Percentiles rank a stretch among this genome's conserved stretches.
Conservation (phyloP, 2,888 invertebrate genomes). For the Adelphocoris suturalis region DNA sequence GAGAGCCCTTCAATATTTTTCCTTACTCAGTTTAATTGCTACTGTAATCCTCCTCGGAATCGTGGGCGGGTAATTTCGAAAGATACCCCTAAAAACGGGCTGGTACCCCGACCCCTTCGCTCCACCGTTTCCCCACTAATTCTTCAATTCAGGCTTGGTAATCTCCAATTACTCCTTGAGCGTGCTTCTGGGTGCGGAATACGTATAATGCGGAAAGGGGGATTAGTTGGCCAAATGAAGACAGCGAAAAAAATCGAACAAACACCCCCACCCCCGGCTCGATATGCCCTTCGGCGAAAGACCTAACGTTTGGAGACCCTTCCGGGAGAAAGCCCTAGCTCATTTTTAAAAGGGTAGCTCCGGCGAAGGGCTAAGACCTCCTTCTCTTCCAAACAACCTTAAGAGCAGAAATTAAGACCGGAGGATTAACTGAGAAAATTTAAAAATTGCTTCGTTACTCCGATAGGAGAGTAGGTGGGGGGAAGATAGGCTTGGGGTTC, state of each 20-base stretch:
- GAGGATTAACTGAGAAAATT: constrained; percentile 76
- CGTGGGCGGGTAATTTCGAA: constrained; percentile 71
- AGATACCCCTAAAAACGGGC: constrained; percentile 43
- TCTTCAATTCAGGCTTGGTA: constrained; percentile 74
- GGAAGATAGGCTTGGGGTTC: constrained; percentile 44
- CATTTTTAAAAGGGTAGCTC: constrained; percentile 73
- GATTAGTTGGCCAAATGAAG: constrained; percentile 74
- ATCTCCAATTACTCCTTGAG: constrained; percentile 74
- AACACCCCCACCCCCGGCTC: constrained; percentile 53
- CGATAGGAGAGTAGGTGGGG: neutral
- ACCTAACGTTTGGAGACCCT: neutral
- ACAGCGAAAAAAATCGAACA: constrained; percentile 72
- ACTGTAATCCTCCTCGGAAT: constrained; percentile 27
- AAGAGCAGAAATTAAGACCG: constrained; percentile 76
- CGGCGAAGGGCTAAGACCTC: constrained; percentile 61
- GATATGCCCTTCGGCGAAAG: constrained; percentile 41
- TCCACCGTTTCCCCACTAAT: constrained; percentile 66
- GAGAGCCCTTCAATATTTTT: neutral
- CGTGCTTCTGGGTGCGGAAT: constrained; percentile 37
- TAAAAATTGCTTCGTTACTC: constrained; percentile 76
- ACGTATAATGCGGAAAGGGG: constrained; percentile 71
- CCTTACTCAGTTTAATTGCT: constrained; percentile 25
- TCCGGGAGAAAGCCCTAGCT: constrained; percentile 69
- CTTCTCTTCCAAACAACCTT: constrained; percentile 63
- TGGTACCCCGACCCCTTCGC: neutral